Conservation (phyloP, 2,113 vertebrate species). For the Gymnogyps californianus region DNA sequence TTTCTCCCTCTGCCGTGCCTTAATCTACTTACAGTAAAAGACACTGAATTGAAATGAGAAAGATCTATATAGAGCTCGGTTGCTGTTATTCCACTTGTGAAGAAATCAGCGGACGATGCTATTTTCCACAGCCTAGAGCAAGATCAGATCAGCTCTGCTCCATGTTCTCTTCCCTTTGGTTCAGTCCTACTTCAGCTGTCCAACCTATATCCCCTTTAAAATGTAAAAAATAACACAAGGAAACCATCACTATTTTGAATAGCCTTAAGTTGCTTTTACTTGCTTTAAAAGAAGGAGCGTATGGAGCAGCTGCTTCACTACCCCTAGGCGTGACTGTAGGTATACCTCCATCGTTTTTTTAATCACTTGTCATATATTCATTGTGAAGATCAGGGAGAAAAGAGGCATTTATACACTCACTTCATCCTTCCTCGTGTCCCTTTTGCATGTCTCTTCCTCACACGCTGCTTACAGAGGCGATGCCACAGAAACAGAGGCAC, state of each 20-base stretch:
- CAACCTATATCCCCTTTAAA: neutral
- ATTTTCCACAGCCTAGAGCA: neutral
- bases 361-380: neutral
- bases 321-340: neutral
- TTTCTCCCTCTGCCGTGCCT: neutral
- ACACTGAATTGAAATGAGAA: neutral
- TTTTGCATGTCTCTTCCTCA: neutral
- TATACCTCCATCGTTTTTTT: neutral
- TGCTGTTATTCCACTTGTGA: neutral
- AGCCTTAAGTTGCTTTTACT: neutral
- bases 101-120: neutral
- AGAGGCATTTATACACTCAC: neutral
- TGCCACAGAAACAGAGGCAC: neutral
- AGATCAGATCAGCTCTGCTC: neutral
- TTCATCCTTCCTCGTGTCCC: neutral
- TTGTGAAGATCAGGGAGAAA: neutral
- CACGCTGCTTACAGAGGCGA: neutral
- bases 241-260: neutral
- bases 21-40: neutral
- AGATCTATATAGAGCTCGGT: accelerated
- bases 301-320: neutral
- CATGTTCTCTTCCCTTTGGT: neutral
- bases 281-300: neutral
- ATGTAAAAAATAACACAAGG: neutral
- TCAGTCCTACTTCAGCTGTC: neutral